These are phyloP conservation scores for Tauraco erythrolophus DNA, from an alignment of 2,113 vertebrate genomes.

Conservation along the genomic window DNA sequence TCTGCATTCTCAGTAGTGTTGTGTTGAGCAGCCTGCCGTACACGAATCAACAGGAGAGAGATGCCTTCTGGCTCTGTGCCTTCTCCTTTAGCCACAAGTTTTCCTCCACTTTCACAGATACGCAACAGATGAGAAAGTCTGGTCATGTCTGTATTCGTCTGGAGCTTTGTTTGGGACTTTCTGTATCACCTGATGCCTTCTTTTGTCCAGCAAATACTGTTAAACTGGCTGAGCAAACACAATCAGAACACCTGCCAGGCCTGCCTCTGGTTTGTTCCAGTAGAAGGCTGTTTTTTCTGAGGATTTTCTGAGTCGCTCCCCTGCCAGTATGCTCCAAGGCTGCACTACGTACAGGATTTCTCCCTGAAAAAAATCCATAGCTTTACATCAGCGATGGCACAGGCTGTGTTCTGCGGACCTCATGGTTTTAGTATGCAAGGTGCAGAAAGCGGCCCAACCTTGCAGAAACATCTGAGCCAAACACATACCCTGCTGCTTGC, in stretches of 20 bases:
- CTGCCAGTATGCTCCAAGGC: neutral
- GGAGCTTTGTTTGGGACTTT: slow-evolving; percentile 7
- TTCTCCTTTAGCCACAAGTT: neutral
- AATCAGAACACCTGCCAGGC: slow-evolving; percentile 12
- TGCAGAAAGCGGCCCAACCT: neutral
- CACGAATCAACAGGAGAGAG: neutral
- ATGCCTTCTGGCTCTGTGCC: neutral
- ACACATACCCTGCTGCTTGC: neutral
- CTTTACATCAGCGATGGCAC: neutral
- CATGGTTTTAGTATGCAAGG: neutral
- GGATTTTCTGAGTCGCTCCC: neutral
- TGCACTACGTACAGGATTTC: neutral
- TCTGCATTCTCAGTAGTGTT: neutral
- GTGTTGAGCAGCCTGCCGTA: neutral
- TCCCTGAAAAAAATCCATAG: neutral
- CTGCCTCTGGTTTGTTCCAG: neutral
- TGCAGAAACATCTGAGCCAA: neutral
- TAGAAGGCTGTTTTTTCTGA: neutral
- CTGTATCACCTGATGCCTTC: slow-evolving; percentile 16
- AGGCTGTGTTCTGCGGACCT: neutral
- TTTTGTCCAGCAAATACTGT: slow-evolving; percentile 31
- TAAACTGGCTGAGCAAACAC: slow-evolving; percentile 22
- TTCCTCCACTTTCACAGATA: neutral
- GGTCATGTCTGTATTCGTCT: neutral
- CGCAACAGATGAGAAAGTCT: neutral